Evolutionary conservation across 2,797 vertebrate genomes (phyloP).

Genomic region (Phataginus tetradactyla): DNA sequence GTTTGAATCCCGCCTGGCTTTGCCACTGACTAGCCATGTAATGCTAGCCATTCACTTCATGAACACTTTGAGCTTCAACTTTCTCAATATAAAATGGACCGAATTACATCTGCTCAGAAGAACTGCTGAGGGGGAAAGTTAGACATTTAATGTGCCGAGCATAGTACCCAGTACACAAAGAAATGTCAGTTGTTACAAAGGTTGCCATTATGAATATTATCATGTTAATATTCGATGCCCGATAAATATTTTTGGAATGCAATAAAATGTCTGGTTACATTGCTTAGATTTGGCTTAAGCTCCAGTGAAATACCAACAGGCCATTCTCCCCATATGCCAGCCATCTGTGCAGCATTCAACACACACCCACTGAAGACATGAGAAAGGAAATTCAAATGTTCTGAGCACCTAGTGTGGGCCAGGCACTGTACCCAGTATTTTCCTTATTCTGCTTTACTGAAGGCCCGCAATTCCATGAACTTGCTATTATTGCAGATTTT

Average conservation of each 20-base stretch:
- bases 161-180: not conserved
- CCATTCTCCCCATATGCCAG: conserved; percentile 20
- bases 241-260: conserved; percentile 51
- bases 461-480: not conserved
- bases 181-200: not conserved
- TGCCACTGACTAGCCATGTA: not conserved
- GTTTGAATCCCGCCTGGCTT: not conserved
- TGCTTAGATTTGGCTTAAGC: conserved; percentile 40
- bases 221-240: conserved; percentile 16
- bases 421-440: not conserved
- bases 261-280: not conserved
- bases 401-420: not conserved
- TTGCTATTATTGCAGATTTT: not conserved
- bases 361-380: not conserved
- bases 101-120: not conserved
- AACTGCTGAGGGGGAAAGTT: not conserved
- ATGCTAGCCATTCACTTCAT: not conserved
- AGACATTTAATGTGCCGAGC: not conserved
- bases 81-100: not conserved
- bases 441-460: not conserved
- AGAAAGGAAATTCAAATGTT: conserved; percentile 25
- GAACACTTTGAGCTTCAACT: not conserved
- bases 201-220: conserved; percentile 2
- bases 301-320: conserved; percentile 53
- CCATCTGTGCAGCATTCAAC: conserved; percentile 51